phyloP scores from a whole-genome alignment of 2,888 invertebrate species.

The Tetanocera ferruginea region DNA sequence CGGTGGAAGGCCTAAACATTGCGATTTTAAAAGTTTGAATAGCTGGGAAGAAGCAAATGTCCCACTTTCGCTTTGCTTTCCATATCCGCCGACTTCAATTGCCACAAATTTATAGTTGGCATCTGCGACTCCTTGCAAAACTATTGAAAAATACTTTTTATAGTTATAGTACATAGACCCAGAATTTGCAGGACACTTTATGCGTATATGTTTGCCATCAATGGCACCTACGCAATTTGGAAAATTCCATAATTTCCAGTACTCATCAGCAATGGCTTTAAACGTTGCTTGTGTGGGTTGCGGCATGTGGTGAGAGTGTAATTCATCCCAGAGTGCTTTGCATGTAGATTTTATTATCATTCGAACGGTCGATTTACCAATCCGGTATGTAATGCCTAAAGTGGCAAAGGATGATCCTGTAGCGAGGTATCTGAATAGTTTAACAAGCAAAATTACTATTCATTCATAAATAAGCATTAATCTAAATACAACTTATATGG shows the following conservation, averaged over 20 bases:
- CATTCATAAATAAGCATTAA: too few species aligned
- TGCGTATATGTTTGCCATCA: slow-evolving; percentile 56
- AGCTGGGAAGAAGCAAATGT: neutral
- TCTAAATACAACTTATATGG: too few species aligned
- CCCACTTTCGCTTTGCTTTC: neutral
- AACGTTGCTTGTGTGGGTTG: neutral
- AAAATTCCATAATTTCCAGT: too few species aligned
- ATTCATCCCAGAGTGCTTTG: neutral
- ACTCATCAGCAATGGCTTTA: neutral
- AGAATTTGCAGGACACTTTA: slow-evolving; percentile 54
- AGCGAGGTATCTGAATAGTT: neutral
- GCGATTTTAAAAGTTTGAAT: slow-evolving; percentile 14
- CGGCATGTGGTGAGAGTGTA: neutral
- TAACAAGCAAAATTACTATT: too few species aligned
- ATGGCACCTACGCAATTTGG: slow-evolving; percentile 52
- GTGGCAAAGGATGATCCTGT: slow-evolving; percentile 1
- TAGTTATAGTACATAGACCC: slow-evolving; percentile 56
- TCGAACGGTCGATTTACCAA: slow-evolving; percentile 27
- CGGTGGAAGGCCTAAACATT: neutral
- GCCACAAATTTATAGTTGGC: neutral
- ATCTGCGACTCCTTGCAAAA: slow-evolving; percentile 26
- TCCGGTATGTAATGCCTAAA: slow-evolving; percentile 12
- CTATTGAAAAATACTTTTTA: slow-evolving; percentile 39
- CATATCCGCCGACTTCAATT: too few species aligned
- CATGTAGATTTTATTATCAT: slow-evolving; percentile 1